Evolutionary conservation across 2,888 invertebrate genomes (phyloP).

Genomic region (Ophion ventricosus): DNA sequence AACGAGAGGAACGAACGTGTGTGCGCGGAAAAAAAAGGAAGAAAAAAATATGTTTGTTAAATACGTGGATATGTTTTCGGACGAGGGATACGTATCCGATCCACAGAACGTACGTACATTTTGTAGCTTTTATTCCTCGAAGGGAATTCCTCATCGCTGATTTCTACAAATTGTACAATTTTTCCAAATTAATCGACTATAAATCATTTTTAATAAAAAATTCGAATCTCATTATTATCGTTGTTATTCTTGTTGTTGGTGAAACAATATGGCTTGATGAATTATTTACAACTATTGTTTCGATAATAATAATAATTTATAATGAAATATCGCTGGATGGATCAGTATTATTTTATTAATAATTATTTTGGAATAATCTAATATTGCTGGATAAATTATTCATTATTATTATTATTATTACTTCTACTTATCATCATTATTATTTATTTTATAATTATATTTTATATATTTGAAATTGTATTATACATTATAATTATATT

Average conservation of each 20-base stretch:
- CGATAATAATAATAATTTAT: no score
- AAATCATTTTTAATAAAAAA: background rate
- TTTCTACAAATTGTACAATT: background rate
- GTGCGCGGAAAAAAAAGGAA: background rate
- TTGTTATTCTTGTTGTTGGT: no score
- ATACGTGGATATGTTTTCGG: constrained; percentile 72
- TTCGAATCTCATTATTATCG: background rate
- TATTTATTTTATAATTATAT: no score
- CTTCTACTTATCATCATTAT: no score
- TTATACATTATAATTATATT: no score
- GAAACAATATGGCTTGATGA: no score
- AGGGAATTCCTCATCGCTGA: background rate
- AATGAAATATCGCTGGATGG: no score
- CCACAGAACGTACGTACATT: constrained; percentile 68
- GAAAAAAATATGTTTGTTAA: constrained; percentile 72
- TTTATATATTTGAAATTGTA: no score
- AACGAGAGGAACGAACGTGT: background rate
- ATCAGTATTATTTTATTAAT: no score
- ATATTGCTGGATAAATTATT: background rate
- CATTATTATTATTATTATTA: background rate
- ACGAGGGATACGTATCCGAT: constrained; percentile 75
- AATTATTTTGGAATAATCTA: no score
- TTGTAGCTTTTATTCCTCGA: background rate
- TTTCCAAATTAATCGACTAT: background rate
- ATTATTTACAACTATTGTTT: no score